A percentile compares a stretch with the other conserved stretches of the same genome.
Evolutionary conservation across 2,797 vertebrate species (phyloP).

Genomic region (Neosalanx taihuensis): DNA sequence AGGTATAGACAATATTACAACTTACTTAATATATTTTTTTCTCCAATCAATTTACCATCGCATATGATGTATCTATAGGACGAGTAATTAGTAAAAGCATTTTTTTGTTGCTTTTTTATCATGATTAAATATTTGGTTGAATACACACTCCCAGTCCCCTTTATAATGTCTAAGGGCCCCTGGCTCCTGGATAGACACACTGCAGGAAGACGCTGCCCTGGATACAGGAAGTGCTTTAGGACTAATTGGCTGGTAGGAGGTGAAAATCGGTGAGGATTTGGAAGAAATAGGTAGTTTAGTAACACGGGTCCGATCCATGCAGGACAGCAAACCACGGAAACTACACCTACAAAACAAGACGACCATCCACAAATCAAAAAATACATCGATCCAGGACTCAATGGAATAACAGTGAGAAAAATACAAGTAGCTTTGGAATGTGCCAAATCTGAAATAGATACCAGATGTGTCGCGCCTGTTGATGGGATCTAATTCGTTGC

Average conservation of each 20-base stretch:
- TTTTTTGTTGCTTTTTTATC: too few species aligned
- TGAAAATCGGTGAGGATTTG: conserved; percentile 17
- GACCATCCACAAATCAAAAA: background rate
- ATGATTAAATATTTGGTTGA: too few species aligned
- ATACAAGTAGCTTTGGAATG: background rate
- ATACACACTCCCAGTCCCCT: too few species aligned
- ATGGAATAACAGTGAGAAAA: background rate
- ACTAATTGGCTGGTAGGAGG: background rate
- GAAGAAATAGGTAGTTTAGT: conserved; percentile 5
- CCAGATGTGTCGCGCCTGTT: background rate
- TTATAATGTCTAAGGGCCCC: too few species aligned
- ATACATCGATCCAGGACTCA: background rate
- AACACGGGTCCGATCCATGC: background rate
- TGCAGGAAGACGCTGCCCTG: background rate
- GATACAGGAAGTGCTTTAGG: too few species aligned
- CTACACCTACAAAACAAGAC: background rate
- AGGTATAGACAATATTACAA: too few species aligned
- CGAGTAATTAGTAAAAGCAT: too few species aligned
- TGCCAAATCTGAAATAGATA: background rate
- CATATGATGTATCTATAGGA: too few species aligned
- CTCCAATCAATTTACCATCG: too few species aligned
- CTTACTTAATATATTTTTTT: too few species aligned
- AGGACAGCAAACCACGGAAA: background rate
- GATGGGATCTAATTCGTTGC: background rate
- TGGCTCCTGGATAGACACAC: background rate